These are phyloP conservation scores for Oreotrochilus melanogaster DNA, from an alignment of 2,113 vertebrate species.

Conservation along the genomic window DNA sequence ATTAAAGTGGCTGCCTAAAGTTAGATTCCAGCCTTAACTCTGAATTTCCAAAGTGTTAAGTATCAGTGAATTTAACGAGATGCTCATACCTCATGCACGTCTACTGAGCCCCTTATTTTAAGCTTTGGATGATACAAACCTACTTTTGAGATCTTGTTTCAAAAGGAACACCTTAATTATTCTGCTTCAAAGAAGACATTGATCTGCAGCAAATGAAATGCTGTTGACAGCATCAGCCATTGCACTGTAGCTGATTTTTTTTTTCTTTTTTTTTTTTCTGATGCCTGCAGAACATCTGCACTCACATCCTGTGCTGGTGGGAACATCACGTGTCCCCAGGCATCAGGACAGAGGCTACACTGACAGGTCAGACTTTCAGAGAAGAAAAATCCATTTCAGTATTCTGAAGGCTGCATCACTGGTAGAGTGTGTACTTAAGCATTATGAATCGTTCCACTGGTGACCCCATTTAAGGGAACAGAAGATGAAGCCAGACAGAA, in stretches of 20 bases:
- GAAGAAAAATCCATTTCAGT: conserved; percentile 42
- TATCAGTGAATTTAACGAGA: neutral
- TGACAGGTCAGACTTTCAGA: conserved; percentile 17
- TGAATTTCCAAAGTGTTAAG: neutral
- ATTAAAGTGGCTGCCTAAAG: neutral
- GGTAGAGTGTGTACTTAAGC: conserved; percentile 6
- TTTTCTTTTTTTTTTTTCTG: neutral
- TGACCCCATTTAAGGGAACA: neutral
- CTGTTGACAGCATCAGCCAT: neutral
- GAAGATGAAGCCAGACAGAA: neutral
- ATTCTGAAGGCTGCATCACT: conserved; percentile 1
- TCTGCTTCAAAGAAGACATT: neutral
- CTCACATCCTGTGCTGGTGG: conserved; percentile 1
- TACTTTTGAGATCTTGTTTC: neutral
- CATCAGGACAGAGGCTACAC: conserved; percentile 4
- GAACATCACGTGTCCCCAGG: neutral
- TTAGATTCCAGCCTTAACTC: neutral
- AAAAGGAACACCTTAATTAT: conserved; percentile 16
- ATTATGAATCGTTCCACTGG: neutral
- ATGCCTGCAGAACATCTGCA: neutral
- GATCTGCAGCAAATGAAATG: conserved; percentile 43
- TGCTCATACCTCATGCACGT: neutral
- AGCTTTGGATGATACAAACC: neutral
- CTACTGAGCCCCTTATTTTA: neutral
- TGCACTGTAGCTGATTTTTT: neutral